Evolutionary conservation across 2,888 invertebrate genomes (phyloP).

Genomic region (Drosophila birchii): DNA sequence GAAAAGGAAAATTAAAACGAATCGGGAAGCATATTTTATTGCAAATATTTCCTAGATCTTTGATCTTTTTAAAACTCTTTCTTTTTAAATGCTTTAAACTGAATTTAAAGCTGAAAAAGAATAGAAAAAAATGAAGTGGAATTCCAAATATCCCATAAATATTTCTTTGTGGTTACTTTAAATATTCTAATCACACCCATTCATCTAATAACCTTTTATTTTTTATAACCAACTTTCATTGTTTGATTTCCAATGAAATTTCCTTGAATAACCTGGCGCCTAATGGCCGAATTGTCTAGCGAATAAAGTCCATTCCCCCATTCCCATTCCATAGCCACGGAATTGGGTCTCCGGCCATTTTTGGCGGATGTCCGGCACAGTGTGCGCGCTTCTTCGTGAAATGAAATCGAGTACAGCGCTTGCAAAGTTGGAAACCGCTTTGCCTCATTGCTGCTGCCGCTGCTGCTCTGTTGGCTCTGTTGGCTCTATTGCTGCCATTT

Average conservation of each 20-base stretch:
- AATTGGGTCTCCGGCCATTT: constrained; percentile 29
- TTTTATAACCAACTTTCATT: neutral
- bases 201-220: neutral
- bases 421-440: constrained; percentile 65
- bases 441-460: constrained; percentile 52
- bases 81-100: too few relatives aligned
- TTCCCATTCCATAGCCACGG: constrained; percentile 6
- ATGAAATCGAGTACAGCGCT: constrained; percentile 76
- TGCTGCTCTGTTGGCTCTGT: constrained; percentile 35
- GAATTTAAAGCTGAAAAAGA: neutral
- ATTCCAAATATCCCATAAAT: neutral
- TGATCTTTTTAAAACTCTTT: neutral
- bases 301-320: neutral
- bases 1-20: neutral
- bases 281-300: neutral
- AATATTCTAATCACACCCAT: neutral
- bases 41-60: neutral
- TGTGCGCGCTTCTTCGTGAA: constrained; percentile 65
- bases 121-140: neutral
- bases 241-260: neutral
- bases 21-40: neutral
- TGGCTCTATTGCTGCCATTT: constrained; percentile 30
- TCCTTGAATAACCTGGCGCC: constrained; percentile 8
- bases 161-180: neutral
- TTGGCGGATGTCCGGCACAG: constrained; percentile 51